Percentiles rank a stretch among this genome's conserved stretches.
Evolutionary conservation across 2,797 vertebrate genomes (phyloP).

Genomic region (Cirrhinus molitorella): DNA sequence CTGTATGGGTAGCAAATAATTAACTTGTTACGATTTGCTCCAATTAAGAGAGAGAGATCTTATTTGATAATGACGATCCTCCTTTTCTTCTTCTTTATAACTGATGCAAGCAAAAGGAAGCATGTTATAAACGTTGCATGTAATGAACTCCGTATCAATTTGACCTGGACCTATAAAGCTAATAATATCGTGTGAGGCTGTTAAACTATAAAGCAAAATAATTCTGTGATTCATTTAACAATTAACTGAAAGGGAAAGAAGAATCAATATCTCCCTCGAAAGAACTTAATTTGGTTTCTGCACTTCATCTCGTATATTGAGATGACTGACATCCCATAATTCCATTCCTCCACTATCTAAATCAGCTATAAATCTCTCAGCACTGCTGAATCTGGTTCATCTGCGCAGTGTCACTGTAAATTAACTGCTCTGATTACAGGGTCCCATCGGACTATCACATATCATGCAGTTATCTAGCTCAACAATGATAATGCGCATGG

Average conservation of each 20-base stretch:
- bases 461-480: neutral
- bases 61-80: neutral
- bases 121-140: neutral
- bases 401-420: constrained; percentile 21
- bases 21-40: constrained; percentile 10
- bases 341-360: neutral
- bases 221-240: constrained; percentile 13
- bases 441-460: neutral
- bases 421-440: neutral
- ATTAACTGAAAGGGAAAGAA: constrained; percentile 31
- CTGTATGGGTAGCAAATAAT: constrained; percentile 20
- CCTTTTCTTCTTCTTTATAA: constrained; percentile 15
- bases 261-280: constrained; percentile 12
- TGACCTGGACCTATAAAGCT: constrained; percentile 7
- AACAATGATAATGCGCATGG: constrained; percentile 2
- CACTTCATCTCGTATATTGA: constrained; percentile 7
- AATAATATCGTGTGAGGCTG: constrained; percentile 18
- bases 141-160: constrained; percentile 10
- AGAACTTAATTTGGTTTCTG: constrained; percentile 35
- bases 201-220: neutral
- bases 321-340: neutral
- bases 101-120: neutral
- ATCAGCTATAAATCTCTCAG: constrained; percentile 22
- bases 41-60: constrained; percentile 7
- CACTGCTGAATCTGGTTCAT: neutral